Percentiles rank a stretch among this genome's conserved stretches.
phyloP scores from a whole-genome alignment of 2,113 vertebrate species.

The Orycteropus afer region DNA sequence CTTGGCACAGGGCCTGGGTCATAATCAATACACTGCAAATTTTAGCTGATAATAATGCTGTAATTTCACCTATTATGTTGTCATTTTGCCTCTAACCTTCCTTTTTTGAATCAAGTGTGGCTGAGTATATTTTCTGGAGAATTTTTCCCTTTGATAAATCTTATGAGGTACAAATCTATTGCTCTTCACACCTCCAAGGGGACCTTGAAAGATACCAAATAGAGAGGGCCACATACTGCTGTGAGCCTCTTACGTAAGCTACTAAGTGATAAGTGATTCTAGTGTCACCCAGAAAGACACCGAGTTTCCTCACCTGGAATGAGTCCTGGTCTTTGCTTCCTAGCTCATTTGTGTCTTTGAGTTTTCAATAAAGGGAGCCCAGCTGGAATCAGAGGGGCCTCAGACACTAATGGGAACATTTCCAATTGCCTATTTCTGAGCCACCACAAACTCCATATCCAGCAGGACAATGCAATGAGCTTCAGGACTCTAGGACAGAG shows the following conservation, averaged over 20 bases:
- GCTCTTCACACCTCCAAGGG: not conserved
- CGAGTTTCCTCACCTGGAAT: constrained; percentile 41
- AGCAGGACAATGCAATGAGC: not conserved
- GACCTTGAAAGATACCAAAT: not conserved
- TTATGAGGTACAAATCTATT: not conserved
- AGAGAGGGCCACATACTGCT: not conserved
- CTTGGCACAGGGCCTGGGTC: not conserved
- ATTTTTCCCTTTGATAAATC: not conserved
- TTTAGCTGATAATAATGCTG: not conserved
- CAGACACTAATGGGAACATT: not conserved
- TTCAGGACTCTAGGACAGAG: not conserved
- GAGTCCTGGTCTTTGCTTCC: constrained; percentile 10
- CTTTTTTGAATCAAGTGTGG: not conserved
- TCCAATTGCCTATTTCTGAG: not conserved
- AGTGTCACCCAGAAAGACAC: constrained; percentile 20
- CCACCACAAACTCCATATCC: not conserved
- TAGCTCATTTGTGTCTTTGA: not conserved
- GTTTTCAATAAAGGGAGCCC: not conserved
- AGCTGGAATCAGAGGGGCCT: not conserved
- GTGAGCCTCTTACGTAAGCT: not conserved
- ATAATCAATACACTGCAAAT: not conserved
- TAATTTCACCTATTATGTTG: not conserved
- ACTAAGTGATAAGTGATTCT: not conserved
- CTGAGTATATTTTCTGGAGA: not conserved
- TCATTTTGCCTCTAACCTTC: not conserved